Base-by-base conservation (phyloP, 1,140 invertebrate species). In the Habropoda laboriosa region DNA sequence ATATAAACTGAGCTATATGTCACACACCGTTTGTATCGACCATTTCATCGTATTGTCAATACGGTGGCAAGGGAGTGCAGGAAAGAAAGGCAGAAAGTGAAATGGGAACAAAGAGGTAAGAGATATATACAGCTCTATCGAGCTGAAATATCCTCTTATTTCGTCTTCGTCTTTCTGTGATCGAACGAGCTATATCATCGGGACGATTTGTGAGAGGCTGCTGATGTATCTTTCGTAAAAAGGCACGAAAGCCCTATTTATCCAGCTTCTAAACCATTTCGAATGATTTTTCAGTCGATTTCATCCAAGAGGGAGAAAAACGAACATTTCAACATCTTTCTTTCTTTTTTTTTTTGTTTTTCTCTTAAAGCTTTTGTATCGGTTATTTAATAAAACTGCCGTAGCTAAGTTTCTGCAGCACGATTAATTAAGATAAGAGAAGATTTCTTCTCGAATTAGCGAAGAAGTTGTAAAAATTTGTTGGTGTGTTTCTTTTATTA, bases 141-240 rank as follows among this genome's bases (percentile, higher is more conserved):
- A 30, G 51, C 27, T 60, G 55, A 24, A 45, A n/a, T 47, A 47
- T 47, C 24, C 40, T 61, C 40, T 42, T 32, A 61, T 40, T 73
- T 58, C 30, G 12, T 42, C 18, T n/a, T n/a, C 55, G 24, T 32
- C 42, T 73, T 32, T 47, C 55, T 27, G 12, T 16, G 21, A 72
- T 30, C 12, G 38, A 45, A 21, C 0, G 27, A 42, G 5, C 27
- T 42, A n/a, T n/a, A 58, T 58, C 8, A 63, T 45, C n/a, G 40
- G 21, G 30, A 21, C 30, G 45, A 49, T 67, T 47, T 32, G 27
- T 5, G 38, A n/a, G 27, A 32, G 38, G 27, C 18, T 18, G 42
- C n/a, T 47, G 55, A 73, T 73, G 55, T 73, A 47, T 73, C 70
- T 60, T 73, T 49, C 40, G 45, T 35, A 24, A 35, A 38, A 57